Conservation (phyloP, 2,888 invertebrate genomes). For the Microctonus brassicae region DNA sequence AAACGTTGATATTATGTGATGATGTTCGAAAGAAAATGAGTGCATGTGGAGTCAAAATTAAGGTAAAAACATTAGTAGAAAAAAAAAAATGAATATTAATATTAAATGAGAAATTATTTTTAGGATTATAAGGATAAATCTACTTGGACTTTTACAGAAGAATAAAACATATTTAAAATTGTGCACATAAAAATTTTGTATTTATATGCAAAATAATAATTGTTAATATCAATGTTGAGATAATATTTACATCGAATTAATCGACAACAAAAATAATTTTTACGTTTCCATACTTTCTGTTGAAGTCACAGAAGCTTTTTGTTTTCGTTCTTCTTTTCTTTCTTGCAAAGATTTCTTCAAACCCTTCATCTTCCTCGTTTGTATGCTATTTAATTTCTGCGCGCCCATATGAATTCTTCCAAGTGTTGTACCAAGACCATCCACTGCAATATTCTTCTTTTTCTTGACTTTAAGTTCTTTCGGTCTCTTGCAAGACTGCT, state of each 20-base stretch:
- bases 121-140: conserved; percentile 54
- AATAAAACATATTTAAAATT: conserved; percentile 8
- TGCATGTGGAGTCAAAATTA: conserved; percentile 76
- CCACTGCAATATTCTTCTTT: conserved; percentile 91
- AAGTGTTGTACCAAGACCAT: conserved; percentile 89
- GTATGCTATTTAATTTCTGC: conserved; percentile 86
- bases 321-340: conserved; percentile 74
- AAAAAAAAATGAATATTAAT: conserved; percentile 16
- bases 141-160: conserved; percentile 52
- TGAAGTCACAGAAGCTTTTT: conserved; percentile 65
- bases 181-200: conserved; percentile 8
- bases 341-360: conserved; percentile 82
- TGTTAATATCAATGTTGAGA: too few relatives aligned
- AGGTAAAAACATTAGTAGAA: conserved; percentile 68
- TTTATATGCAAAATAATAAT: conserved; percentile 15
- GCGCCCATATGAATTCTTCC: conserved; percentile 94
- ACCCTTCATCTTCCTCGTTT: conserved; percentile 93
- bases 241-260: conserved; percentile 25
- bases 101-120: conserved; percentile 37
- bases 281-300: conserved; percentile 36
- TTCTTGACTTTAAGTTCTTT: conserved; percentile 82
- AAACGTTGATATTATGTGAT: conserved; percentile 78
- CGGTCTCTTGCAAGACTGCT: conserved; percentile 84
- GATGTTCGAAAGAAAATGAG: conserved; percentile 76
- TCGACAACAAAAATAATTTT: conserved; percentile 6